Evolutionary conservation across 2,888 invertebrate genomes (phyloP), one percentile per base, ranked within the genome.

Genomic region (Margaritifera margaritifera): DNA sequence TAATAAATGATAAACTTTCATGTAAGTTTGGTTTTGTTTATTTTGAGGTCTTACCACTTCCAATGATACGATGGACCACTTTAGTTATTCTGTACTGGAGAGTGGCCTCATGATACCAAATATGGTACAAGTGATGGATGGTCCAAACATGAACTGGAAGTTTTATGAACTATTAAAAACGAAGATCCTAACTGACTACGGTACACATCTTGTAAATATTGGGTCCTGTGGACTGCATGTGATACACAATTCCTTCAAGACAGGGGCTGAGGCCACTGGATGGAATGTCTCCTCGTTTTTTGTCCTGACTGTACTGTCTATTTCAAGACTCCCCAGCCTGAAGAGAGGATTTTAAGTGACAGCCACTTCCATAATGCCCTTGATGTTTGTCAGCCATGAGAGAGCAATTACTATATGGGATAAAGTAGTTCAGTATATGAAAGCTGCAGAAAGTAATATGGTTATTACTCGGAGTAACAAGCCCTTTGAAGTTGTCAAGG

Each of bases 251-350:
- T 51, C 24, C 11, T 67, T 71, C 61, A 74, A 69, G 55, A 63
- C 71, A 52, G 69, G 74, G 22, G 61, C 61, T 58, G 55, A 57
- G 53, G 63, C 61, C 27, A 66, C 56, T 6, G 53, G 24, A 25
- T 76, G 75, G 75, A 52, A 68, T 11, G 62, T 86, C 27, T 64
- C 68, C 5, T 54, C 64, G 54, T 77, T 84, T 66, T 73, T 87
- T n/a, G 25, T 64, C 67, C 53, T 72, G 62, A 76, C 24, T 78
- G n/a, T 83, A 84, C 63, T 77, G 80, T 58, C 60, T 86, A 8
- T n/a, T 57, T 57, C 79, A 86, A 64, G 80, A 87, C 63, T 73
- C 75, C 8, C 82, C 86, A 52, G 77, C 83, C 2, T 56, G 70
- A 24, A 70, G 62, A 52, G 66, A 70, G 24, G 62, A 66, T 52